Evolutionary conservation across 2,113 vertebrate species (phyloP), one percentile per base, ranked within the genome.

Genomic region (Poeciliopsis prolifica): DNA sequence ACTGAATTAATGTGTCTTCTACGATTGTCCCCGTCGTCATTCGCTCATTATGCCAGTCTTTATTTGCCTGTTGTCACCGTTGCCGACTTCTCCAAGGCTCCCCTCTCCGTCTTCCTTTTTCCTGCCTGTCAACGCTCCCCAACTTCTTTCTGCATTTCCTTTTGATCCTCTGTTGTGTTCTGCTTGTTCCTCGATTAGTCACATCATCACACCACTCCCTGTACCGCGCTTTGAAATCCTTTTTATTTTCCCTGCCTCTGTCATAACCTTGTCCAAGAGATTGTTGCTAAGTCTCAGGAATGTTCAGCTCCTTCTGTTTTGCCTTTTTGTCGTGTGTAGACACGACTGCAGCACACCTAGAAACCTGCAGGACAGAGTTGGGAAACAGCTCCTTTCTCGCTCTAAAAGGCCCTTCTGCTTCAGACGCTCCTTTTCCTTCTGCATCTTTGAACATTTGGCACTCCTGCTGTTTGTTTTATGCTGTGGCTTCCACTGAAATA

Each of bases 141-240:
- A 63, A 31, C 79, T 72, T 77, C 82, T 86, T 44, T 76, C 68
- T 81, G 70, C 79, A 14, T 76, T 70, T 58, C 75, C 72, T 58
- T 81, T 85, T 84, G 83, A 74, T 81, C 76, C 74, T 33, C 51
- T 82, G 68, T 88, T 81, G 65, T 84, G 65, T 65, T 81, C 68
- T 35, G 61, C 81, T 74, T 87, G 84, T 86, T 84, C 79, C 78
- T 91, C 80, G 69, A 89, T 88, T 73, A 83, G 84, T 82, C 83
- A 69, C 58, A 79, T 86, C 86, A 79, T 68, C 72, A 42, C 70
- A 48, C 87, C 86, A 80, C 88, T 84, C 87, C 87, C 85, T 60
- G 42, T 5, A 4, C 61, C n/a, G 14, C 80, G 67, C 86, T 87
- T 83, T 87, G 75, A 83, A 86, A 80, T 79, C 77, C 83, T 77